A percentile compares a stretch with the other conserved stretches of the same genome.
Evolutionary conservation across 2,888 invertebrate species (phyloP).

Genomic region (Synergus gifuensis): DNA sequence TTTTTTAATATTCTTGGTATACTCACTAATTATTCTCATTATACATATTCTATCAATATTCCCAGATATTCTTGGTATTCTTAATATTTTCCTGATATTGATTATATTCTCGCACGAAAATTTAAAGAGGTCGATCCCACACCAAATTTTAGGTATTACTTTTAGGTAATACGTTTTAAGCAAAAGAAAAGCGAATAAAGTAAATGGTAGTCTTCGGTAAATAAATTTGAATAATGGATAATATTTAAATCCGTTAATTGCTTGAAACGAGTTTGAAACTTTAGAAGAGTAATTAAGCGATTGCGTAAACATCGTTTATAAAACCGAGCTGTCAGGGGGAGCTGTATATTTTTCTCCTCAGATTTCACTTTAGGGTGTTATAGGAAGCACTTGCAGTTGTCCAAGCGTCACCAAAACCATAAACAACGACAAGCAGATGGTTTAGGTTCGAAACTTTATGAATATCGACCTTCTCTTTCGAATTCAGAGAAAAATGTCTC

Average conservation of each 20-base stretch:
- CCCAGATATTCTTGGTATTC: no score
- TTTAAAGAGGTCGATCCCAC: no score
- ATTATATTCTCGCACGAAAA: no score
- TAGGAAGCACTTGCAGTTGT: slow-evolving; percentile 5
- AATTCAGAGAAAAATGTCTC: background rate
- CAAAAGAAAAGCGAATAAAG: no score
- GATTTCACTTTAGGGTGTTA: background rate
- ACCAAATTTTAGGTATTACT: no score
- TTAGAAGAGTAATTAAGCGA: slow-evolving; percentile 12
- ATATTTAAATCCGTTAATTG: slow-evolving; percentile 20
- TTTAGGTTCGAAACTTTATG: no score
- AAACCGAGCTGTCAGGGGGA: background rate
- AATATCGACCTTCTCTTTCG: background rate
- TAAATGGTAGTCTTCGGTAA: background rate
- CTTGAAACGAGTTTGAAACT: background rate
- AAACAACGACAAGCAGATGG: slow-evolving; percentile 1
- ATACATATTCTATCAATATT: no score
- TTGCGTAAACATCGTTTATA: slow-evolving; percentile 28
- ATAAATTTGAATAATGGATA: background rate
- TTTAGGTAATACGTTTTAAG: no score
- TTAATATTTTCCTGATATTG: no score
- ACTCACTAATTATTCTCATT: no score
- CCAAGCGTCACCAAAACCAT: slow-evolving; percentile 19
- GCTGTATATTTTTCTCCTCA: slow-evolving; percentile 12
- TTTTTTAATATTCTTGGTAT: no score